phyloP scores from a whole-genome alignment of 2,113 vertebrate genomes.

The Laterallus jamaicensis region DNA sequence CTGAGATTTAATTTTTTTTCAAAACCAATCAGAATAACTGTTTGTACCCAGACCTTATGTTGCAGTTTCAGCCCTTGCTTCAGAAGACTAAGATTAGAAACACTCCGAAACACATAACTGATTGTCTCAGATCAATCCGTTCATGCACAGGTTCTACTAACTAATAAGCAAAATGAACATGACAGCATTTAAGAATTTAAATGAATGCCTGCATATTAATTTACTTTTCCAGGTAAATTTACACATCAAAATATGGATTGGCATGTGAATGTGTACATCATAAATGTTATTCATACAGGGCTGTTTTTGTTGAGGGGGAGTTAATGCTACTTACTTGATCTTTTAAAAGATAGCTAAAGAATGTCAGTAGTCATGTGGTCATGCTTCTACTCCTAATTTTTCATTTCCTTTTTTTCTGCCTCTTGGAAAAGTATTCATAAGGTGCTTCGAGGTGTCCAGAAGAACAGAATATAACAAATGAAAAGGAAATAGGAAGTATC shows the following conservation, averaged over 20 bases:
- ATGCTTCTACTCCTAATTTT: background rate
- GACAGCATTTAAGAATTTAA: background rate
- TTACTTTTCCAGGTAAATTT: background rate
- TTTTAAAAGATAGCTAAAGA: background rate
- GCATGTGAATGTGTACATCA: background rate
- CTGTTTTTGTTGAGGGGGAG: rapidly evolving
- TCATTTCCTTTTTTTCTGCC: background rate
- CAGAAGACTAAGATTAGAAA: background rate
- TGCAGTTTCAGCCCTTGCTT: background rate
- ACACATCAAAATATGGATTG: background rate
- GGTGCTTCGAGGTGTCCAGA: conserved; percentile 1
- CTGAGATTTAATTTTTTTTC: background rate
- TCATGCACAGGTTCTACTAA: background rate
- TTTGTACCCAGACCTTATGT: background rate
- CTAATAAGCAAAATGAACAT: background rate
- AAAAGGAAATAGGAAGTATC: background rate
- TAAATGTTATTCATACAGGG: rapidly evolving
- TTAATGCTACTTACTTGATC: background rate
- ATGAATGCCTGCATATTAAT: background rate
- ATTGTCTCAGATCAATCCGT: background rate
- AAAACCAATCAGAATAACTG: background rate
- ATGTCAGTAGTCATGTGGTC: background rate
- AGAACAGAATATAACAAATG: background rate
- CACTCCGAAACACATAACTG: background rate
- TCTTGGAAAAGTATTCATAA: background rate